These are phyloP conservation scores for Orthosia gothica DNA, from an alignment of 2,888 invertebrate species.

Conservation along the genomic window DNA sequence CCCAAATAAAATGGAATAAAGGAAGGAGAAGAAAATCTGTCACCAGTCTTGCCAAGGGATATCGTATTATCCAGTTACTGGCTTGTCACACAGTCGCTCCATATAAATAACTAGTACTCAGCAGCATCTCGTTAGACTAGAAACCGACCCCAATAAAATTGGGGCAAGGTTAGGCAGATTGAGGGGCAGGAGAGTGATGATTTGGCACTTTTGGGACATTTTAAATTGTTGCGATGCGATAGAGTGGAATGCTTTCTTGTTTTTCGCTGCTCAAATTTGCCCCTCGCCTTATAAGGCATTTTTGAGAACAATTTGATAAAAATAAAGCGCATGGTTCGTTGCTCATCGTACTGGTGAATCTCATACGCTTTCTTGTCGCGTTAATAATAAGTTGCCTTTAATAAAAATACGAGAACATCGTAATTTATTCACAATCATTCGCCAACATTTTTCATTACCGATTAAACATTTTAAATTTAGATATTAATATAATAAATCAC, in stretches of 20 bases:
- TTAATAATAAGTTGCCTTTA: constrained; percentile 37
- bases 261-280: not conserved
- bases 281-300: not conserved
- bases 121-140: no score
- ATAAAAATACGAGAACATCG: constrained; percentile 27
- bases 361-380: constrained; percentile 52
- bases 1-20: no score
- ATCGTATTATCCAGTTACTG: no score
- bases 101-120: no score
- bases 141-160: no score
- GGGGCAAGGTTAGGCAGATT: no score
- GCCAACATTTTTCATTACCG: constrained; percentile 20
- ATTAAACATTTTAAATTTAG: constrained; percentile 32
- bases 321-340: constrained; percentile 22
- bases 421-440: constrained; percentile 44
- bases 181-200: not conserved
- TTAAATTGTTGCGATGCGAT: not conserved
- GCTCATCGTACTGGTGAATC: constrained; percentile 30
- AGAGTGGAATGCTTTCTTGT: not conserved
- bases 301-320: constrained; percentile 12
- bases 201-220: not conserved
- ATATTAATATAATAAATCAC: constrained; percentile 7
- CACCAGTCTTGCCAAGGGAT: no score
- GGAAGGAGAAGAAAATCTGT: no score
- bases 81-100: no score